Evolutionary conservation across 2,888 invertebrate genomes (phyloP), one percentile per base, ranked within the genome.

Genomic region (Drosophila glabriapex): DNA sequence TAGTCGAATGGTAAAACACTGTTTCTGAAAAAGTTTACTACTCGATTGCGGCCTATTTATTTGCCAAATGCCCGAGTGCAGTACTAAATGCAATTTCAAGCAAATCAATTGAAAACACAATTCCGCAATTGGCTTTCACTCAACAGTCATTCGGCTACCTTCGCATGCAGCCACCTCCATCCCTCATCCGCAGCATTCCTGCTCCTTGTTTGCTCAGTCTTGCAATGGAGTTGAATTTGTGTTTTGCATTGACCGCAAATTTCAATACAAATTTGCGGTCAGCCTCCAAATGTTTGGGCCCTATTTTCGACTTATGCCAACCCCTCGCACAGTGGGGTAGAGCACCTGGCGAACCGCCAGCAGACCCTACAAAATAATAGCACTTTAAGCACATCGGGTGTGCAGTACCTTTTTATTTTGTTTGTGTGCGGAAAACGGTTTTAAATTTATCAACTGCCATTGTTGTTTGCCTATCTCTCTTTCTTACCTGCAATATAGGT

Each of bases 241-340:
- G 85, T 85, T 85, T 85, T 80, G 80, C 87, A 89, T 89, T 89
- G 85, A 85, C 85, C 85, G 89, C 85, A 86, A 86, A 87, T 89
- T 86, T 86, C 85, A 86, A 86, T 86, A 86, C 80, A 86, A 78
- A 85, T 86, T 82, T 86, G 85, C 88, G 85, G 85, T 68, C 73
- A 75, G 78, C 71, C 61, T 70, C 46, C 86, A 81, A 85, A 87
- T 82, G 71, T n/a, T n/a, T 25, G 28, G 22, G 22, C 50, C 28
- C 50, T 19, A 19, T 10, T 25, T 2, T 25, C 10, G 31, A 50
- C 22, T 50, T 10, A 19, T 4, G 19, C 16, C 46, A 46, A 29
- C 9, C 14, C 14, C n/a, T 3, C 4, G 63, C 52, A 79, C 78
- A 72, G 77, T 79, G 78, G 63, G 14, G 1, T 43, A 12, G 5